Evolutionary conservation across 2,113 vertebrate species (phyloP).

Genomic region (Pitta sordida): DNA sequence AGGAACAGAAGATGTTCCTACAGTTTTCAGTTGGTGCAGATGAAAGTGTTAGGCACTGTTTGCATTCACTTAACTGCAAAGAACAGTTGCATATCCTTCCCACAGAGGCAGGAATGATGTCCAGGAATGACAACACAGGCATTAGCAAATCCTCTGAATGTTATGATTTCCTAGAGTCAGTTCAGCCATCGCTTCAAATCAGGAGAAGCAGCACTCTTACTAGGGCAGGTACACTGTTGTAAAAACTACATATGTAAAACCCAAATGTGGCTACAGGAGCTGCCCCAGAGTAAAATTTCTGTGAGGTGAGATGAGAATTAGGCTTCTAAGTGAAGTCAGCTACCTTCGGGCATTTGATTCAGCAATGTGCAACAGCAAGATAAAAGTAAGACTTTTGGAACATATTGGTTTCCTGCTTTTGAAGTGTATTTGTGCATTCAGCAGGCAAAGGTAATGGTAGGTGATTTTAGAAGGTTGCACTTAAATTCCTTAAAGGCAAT

Average conservation of each 20-base stretch:
- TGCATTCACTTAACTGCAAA: neutral
- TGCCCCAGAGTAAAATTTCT: neutral
- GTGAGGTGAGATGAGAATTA: neutral
- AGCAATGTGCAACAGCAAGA: constrained; percentile 41
- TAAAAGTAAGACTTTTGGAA: constrained; percentile 34
- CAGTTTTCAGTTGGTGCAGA: neutral
- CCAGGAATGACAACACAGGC: neutral
- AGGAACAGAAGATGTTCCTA: neutral
- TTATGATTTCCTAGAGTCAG: neutral
- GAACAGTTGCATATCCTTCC: neutral
- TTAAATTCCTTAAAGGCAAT: constrained; percentile 9
- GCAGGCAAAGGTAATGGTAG: neutral
- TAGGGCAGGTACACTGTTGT: neutral
- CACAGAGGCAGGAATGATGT: neutral
- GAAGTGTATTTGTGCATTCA: constrained; percentile 50
- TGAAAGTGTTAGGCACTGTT: neutral
- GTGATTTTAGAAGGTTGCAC: neutral
- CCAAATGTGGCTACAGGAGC: neutral
- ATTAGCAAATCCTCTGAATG: neutral
- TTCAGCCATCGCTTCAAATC: neutral
- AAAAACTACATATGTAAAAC: neutral
- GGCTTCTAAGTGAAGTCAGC: neutral
- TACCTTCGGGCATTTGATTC: neutral
- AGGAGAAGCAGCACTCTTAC: neutral
- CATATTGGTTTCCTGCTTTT: constrained; percentile 6